Evolutionary conservation across 2,888 invertebrate species (phyloP), one percentile per base, ranked within the genome.

Genomic region (Trachelus troglodyta): DNA sequence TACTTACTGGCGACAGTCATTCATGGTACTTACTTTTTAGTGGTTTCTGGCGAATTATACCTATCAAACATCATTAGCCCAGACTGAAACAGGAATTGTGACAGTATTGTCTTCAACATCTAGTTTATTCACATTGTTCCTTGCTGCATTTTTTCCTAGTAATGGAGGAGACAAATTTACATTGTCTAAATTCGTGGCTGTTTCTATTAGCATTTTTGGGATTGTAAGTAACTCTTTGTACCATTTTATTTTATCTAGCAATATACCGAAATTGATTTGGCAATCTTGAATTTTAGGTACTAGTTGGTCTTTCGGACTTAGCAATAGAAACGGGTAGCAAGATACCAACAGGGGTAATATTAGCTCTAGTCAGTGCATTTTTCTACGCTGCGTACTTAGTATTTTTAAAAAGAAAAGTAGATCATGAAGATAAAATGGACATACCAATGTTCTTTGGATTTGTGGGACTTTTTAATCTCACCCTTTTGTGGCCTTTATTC

Each of bases 401-500:
- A 79, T 94, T 98, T 89, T 94, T 98, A 77, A 94, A 96, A 85
- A 94, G 96, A 86, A 96, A 97, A 92, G 96, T 98, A 81, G 96
- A 98, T 89, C 96, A 96, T 88, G 98, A 98, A 90, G 98, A 98
- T 87, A 97, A 97, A 90, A 95, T 99, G 91, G 98, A 98, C 92
- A 96, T 98, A 87, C 97, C 98, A 77, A 94, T 99, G 93, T 97
- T 99, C 92, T 98, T 99, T 92, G 99, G 99, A 81, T 97, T 99
- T 90, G 97, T 99, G 83, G 99, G 99, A 6, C 93, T 99, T 73
- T 97, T 98, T 90, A 97, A 97, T 92, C 93, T 97, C n/a, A 92
- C 97, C 78, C 92, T 97, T 30, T 92, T 98, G 86, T 99, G 98
- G 98, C 97, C 97, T 77, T 92, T 97, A 83, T 97, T 99, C 90